Evolutionary conservation across 1,140 invertebrate species (phyloP).

Genomic region (Neoseiulus cucumeris): DNA sequence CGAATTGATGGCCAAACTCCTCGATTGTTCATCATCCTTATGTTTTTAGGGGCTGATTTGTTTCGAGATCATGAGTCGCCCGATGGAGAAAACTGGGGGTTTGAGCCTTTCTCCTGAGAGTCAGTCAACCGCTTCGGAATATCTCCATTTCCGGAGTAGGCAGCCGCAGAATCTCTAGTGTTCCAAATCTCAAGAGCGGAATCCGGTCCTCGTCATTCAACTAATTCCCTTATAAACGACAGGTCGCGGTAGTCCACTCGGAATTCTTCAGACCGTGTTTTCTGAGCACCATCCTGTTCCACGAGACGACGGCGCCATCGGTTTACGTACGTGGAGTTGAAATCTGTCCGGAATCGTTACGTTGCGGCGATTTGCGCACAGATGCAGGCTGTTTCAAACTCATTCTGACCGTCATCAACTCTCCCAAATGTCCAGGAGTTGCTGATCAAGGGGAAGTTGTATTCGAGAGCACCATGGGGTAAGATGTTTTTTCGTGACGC

Average conservation of each 20-base stretch:
- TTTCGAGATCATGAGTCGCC: too few relatives aligned
- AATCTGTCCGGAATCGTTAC: neutral
- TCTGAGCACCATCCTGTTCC: neutral
- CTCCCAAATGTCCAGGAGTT: neutral
- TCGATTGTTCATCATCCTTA: too few relatives aligned
- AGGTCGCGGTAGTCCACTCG: neutral
- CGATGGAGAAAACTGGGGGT: too few relatives aligned
- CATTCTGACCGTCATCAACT: neutral
- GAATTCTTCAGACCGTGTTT: neutral
- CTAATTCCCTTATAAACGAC: neutral
- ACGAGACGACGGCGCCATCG: neutral
- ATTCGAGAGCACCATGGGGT: neutral
- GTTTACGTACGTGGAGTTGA: constrained; percentile 1
- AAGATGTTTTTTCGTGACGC: neutral
- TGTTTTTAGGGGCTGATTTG: too few relatives aligned
- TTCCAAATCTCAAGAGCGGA: too few relatives aligned
- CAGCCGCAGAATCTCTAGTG: too few relatives aligned
- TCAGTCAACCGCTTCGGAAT: too few relatives aligned
- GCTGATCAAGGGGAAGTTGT: neutral
- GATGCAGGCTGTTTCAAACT: neutral
- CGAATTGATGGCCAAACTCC: too few relatives aligned
- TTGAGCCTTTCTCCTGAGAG: too few relatives aligned
- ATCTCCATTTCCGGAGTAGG: too few relatives aligned
- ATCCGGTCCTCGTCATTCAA: too few relatives aligned
- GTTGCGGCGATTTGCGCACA: neutral